Conservation (phyloP, 2,888 invertebrate genomes). For the Mantis religiosa region DNA sequence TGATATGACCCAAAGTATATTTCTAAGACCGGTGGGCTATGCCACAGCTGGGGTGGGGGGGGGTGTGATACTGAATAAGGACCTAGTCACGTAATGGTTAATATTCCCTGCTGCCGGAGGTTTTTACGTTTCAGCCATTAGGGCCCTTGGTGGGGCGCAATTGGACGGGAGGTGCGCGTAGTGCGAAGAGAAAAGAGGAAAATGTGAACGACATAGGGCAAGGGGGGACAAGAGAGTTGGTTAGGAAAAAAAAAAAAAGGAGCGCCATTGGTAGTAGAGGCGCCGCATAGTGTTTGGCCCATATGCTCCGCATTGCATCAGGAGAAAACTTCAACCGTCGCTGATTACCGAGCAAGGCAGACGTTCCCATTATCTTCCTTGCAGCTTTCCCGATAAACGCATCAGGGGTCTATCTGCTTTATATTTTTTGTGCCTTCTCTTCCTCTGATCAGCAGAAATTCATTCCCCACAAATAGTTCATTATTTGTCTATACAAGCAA, state of each 20-base stretch:
- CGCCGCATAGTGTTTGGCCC: background rate
- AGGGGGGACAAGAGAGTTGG: background rate
- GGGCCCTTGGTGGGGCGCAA: background rate
- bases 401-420: background rate
- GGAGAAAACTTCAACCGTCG: background rate
- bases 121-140: background rate
- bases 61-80: background rate
- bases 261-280: background rate
- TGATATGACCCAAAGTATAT: background rate
- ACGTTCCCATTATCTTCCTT: background rate
- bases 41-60: background rate
- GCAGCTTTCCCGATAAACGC: background rate
- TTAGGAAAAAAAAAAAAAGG: background rate
- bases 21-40: background rate
- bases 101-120: background rate
- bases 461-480: too few species aligned
- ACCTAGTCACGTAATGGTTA: background rate
- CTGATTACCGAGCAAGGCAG: background rate
- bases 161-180: background rate
- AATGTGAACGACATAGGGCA: background rate
- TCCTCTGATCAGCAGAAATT: background rate
- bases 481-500: too few species aligned
- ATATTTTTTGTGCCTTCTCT: background rate
- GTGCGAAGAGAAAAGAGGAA: background rate
- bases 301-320: background rate